phyloP scores from a whole-genome alignment of 2,113 vertebrate species.

The Potamarius usumacintae region DNA sequence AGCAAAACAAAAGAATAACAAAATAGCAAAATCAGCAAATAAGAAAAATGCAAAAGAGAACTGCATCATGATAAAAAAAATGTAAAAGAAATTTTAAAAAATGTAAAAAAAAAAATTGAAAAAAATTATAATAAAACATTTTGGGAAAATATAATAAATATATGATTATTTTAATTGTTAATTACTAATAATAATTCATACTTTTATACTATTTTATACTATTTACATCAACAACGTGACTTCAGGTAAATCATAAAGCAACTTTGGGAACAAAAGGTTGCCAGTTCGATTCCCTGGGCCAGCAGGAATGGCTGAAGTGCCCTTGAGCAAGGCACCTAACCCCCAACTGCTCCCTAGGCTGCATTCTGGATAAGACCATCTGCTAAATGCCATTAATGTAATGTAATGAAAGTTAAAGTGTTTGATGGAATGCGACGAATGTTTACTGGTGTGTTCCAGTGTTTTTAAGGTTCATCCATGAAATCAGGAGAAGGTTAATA shows the following conservation, averaged over 20 bases:
- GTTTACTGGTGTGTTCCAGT: neutral
- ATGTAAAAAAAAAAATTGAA: neutral
- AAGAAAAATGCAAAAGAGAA: neutral
- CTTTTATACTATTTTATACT: neutral
- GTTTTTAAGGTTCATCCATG: neutral
- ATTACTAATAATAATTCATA: neutral
- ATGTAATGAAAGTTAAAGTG: neutral
- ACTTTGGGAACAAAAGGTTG: too few species aligned
- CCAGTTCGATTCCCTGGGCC: too few species aligned
- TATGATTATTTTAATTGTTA: neutral
- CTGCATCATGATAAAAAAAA: neutral
- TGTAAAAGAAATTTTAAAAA: neutral
- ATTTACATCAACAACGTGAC: neutral
- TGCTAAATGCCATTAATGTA: too few species aligned
- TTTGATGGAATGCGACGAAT: neutral
- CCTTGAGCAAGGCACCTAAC: too few species aligned
- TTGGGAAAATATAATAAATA: neutral
- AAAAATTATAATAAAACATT: neutral
- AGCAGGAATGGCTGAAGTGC: too few species aligned
- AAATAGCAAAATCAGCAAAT: neutral
- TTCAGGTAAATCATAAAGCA: neutral
- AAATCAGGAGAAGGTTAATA: neutral
- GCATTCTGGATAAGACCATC: too few species aligned
- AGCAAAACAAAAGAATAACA: neutral
- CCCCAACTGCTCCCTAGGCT: too few species aligned